Evolutionary conservation across 2,797 vertebrate genomes (phyloP).

Genomic region (Nothura maculosa): DNA sequence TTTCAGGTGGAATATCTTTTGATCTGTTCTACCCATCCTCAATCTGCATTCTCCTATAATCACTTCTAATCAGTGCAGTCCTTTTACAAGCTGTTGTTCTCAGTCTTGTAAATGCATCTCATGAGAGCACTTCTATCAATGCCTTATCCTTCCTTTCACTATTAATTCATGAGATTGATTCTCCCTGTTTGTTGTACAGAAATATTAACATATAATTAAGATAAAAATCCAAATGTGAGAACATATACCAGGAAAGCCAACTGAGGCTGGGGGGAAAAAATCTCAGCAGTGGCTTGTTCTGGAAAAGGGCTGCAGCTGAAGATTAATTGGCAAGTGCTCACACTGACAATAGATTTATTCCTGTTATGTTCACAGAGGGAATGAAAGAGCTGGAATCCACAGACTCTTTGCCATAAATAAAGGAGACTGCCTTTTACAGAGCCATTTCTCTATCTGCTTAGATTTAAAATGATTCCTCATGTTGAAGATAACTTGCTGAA

Average conservation of each 20-base stretch:
- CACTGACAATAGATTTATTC: conserved; percentile 52
- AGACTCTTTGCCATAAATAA: conserved; percentile 41
- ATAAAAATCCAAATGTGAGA: conserved; percentile 53
- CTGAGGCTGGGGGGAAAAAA: conserved; percentile 39
- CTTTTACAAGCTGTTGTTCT: conserved; percentile 55
- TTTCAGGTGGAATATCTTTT: background rate
- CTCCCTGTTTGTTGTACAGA: conserved; percentile 17
- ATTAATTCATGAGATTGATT: conserved; percentile 51
- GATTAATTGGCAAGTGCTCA: conserved; percentile 58
- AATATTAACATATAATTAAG: conserved; percentile 59
- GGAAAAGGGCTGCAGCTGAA: conserved; percentile 50
- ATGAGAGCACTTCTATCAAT: conserved; percentile 30
- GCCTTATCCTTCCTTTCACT: conserved; percentile 53
- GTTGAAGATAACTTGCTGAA: conserved; percentile 4
- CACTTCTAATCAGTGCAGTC: conserved; percentile 23
- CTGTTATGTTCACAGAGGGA: conserved; percentile 11
- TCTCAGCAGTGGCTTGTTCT: conserved; percentile 25
- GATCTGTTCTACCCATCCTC: background rate
- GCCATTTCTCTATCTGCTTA: conserved; percentile 34
- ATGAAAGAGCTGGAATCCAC: conserved; percentile 27
- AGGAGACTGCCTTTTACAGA: conserved; percentile 3
- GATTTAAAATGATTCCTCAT: conserved; percentile 17
- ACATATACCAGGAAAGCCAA: conserved; percentile 53
- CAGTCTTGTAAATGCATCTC: conserved; percentile 45
- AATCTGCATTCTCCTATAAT: background rate